Percentiles rank a stretch among this genome's conserved stretches.
phyloP scores from a whole-genome alignment of 2,888 invertebrate species.

The Argyresthia goedartella region DNA sequence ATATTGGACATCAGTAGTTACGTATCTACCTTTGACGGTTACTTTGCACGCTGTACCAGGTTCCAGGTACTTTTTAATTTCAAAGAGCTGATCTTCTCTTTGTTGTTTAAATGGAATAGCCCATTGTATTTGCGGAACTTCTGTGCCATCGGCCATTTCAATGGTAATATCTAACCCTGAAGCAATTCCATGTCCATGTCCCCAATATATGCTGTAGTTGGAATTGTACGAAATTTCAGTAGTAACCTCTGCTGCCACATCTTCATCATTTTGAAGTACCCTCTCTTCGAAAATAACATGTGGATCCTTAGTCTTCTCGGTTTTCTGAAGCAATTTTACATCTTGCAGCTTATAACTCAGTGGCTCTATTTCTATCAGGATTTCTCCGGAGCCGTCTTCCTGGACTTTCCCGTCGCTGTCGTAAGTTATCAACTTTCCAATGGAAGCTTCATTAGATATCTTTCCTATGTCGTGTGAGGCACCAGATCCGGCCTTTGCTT shows the following conservation, averaged over 20 bases:
- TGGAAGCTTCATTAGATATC: conserved; percentile 73
- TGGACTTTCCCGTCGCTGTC: conserved; percentile 72
- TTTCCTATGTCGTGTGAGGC: conserved; percentile 77
- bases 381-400: conserved; percentile 75
- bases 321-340: conserved; percentile 70
- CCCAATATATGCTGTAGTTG: conserved; percentile 82
- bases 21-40: conserved; percentile 79
- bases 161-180: conserved; percentile 78
- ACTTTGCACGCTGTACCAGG: conserved; percentile 88
- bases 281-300: conserved; percentile 66
- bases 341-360: conserved; percentile 79
- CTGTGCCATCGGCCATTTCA: conserved; percentile 68
- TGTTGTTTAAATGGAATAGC: conserved; percentile 70
- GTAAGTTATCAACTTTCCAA: conserved; percentile 78
- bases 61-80: conserved; percentile 75
- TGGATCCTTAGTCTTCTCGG: conserved; percentile 59
- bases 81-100: conserved; percentile 63
- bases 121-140: conserved; percentile 77
- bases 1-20: conserved; percentile 82
- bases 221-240: conserved; percentile 81
- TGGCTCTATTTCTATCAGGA: conserved; percentile 86
- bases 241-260: conserved; percentile 73
- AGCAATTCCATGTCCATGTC: conserved; percentile 80
- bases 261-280: conserved; percentile 65
- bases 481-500: conserved; percentile 31